Conservation (phyloP, 2,888 invertebrate genomes). For the Tinea trinotella region DNA sequence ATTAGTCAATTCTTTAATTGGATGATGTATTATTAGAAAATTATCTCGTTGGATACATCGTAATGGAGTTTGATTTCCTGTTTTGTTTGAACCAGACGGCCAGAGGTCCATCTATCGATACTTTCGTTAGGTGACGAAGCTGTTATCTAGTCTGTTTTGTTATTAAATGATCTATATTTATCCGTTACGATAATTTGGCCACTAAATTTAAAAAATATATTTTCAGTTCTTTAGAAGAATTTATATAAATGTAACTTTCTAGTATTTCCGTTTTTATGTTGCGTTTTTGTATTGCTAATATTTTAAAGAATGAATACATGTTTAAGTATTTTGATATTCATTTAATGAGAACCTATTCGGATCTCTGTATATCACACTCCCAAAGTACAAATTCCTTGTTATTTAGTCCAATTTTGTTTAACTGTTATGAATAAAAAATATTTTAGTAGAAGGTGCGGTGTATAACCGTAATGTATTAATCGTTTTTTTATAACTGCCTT, state of each 20-base stretch:
- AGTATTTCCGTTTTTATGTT: conserved; percentile 68
- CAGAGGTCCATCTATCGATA: background rate
- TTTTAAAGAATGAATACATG: conserved; percentile 68
- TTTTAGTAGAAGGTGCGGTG: conserved; percentile 41
- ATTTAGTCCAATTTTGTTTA: conserved; percentile 74
- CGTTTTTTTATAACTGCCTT: conserved; percentile 5
- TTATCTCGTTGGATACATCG: conserved; percentile 52
- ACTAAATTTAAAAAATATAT: conserved; percentile 51
- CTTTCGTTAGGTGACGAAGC: background rate
- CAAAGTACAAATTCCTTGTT: conserved; percentile 75
- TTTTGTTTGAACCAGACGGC: conserved; percentile 21
- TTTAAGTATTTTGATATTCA: conserved; percentile 70
- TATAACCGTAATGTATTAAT: conserved; percentile 11
- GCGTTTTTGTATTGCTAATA: conserved; percentile 71
- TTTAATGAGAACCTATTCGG: conserved; percentile 73
- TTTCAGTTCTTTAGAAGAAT: conserved; percentile 70
- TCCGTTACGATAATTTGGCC: conserved; percentile 45
- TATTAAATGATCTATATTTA: background rate
- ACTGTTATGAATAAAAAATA: conserved; percentile 70
- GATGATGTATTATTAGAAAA: conserved; percentile 67
- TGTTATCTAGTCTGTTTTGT: conserved; percentile 13
- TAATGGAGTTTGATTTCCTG: conserved; percentile 32
- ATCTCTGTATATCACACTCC: conserved; percentile 73
- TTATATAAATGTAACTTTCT: conserved; percentile 51
- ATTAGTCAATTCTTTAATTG: conserved; percentile 59